These are phyloP conservation scores for Drepana falcataria DNA, from an alignment of 2,888 invertebrate genomes.

Conservation along the genomic window DNA sequence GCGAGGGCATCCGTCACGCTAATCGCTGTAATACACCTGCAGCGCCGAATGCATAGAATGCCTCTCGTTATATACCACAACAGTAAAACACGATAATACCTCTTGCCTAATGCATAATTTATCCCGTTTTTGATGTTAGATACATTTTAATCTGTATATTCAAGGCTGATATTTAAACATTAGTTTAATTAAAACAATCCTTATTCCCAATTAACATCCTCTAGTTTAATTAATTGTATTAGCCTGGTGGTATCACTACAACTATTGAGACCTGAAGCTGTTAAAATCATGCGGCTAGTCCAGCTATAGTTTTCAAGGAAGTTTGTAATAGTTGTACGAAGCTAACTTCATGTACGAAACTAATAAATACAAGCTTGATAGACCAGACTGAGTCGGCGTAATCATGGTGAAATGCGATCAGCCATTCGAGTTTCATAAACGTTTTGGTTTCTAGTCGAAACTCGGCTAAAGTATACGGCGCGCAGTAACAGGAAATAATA, in stretches of 20 bases:
- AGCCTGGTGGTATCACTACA: no score
- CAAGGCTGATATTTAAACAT: no score
- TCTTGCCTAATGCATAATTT: neutral
- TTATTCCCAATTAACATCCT: no score
- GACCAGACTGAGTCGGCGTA: conserved; percentile 57
- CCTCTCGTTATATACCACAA: neutral
- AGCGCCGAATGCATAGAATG: conserved; percentile 23
- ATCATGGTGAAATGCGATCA: conserved; percentile 67
- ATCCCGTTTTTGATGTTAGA: no score
- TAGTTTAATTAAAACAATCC: no score
- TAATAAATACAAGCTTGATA: conserved; percentile 58
- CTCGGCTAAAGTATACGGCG: conserved; percentile 69
- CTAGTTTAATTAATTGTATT: no score
- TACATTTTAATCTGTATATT: no score
- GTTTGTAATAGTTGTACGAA: neutral
- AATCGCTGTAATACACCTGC: conserved; percentile 62
- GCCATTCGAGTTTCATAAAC: conserved; percentile 70
- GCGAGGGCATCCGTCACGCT: conserved; percentile 60
- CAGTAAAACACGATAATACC: neutral
- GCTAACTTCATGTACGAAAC: conserved; percentile 29
- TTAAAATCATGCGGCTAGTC: no score
- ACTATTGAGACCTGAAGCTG: no score
- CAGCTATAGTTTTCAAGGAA: neutral
- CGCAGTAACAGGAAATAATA: conserved; percentile 74
- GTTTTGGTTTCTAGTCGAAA: conserved; percentile 65